Conservation (phyloP, 2,888 invertebrate genomes). For the Lymantria monacha region DNA sequence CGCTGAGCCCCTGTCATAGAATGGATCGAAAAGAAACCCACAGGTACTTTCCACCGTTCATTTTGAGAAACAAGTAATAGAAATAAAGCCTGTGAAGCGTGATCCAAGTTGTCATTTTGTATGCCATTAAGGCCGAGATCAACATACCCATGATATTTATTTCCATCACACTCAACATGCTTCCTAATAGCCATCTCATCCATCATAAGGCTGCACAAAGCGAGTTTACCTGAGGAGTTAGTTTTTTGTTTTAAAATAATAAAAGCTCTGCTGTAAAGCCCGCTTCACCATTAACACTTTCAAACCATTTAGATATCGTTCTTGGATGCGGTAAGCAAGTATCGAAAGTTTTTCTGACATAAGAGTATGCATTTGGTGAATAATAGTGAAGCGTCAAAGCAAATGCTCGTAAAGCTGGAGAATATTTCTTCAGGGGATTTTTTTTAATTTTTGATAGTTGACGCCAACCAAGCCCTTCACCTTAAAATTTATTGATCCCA, state of each 20-base stretch:
- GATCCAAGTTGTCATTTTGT: conserved; percentile 1
- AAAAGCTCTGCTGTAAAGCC: conserved; percentile 33
- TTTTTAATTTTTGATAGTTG: conserved; percentile 1
- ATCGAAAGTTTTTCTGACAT: conserved; percentile 1
- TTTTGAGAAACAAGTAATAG: conserved; percentile 1
- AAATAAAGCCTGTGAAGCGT: background rate
- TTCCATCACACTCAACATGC: conserved; percentile 34
- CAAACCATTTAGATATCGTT: conserved; percentile 30
- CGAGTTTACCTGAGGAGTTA: conserved; percentile 7
- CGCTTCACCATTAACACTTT: conserved; percentile 31
- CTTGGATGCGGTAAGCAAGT: background rate
- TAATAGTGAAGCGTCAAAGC: conserved; percentile 1
- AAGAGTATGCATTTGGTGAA: background rate
- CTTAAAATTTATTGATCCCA: background rate
- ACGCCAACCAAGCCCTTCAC: conserved; percentile 1
- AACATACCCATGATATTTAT: background rate
- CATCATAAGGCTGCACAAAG: conserved; percentile 21
- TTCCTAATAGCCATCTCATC: conserved; percentile 34
- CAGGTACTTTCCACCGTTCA: conserved; percentile 7
- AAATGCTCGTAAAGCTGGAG: background rate
- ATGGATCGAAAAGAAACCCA: conserved; percentile 7
- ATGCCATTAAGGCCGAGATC: background rate
- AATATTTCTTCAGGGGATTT: background rate
- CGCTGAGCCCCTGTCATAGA: conserved; percentile 5
- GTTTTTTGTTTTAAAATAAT: conserved; percentile 16